Evolutionary conservation across 2,888 invertebrate genomes (phyloP).

Genomic region (Latrodectus hesperus): DNA sequence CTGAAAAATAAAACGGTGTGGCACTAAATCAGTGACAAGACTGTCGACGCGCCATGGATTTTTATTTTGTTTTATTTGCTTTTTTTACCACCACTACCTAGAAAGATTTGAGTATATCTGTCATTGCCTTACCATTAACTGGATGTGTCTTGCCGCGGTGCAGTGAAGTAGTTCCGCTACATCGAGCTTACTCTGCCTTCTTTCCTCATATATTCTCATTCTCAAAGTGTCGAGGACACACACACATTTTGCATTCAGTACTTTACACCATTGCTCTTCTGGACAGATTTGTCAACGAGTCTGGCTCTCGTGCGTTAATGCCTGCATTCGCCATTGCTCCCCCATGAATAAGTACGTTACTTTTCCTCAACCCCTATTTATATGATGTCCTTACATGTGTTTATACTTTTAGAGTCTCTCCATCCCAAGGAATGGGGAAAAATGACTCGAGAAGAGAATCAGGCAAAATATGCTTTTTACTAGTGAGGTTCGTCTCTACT

Average conservation of each 20-base stretch:
- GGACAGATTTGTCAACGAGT: slow-evolving; percentile 55
- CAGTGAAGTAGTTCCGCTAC: slow-evolving; percentile 34
- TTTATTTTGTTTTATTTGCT: not conserved
- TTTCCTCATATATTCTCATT: slow-evolving; percentile 63
- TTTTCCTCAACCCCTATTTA: slow-evolving; percentile 14
- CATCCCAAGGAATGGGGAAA: slow-evolving; percentile 32
- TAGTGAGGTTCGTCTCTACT: slow-evolving; percentile 24
- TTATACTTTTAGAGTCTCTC: not conserved
- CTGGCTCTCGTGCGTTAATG: slow-evolving; percentile 32
- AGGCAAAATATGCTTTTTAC: slow-evolving; percentile 56
- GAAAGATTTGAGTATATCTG: slow-evolving; percentile 52
- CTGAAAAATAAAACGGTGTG: slow-evolving; percentile 23
- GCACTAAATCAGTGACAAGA: slow-evolving; percentile 11
- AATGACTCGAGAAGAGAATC: slow-evolving; percentile 40
- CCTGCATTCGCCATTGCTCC: slow-evolving; percentile 1
- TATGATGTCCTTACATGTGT: not conserved
- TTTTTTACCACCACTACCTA: slow-evolving; percentile 9
- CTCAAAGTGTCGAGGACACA: slow-evolving; percentile 41
- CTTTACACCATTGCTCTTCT: slow-evolving; percentile 59
- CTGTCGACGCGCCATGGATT: not conserved
- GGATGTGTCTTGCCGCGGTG: slow-evolving; percentile 17
- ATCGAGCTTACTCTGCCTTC: slow-evolving; percentile 35
- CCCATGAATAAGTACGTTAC: slow-evolving; percentile 7
- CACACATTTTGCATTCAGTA: slow-evolving; percentile 54
- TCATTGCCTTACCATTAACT: slow-evolving; percentile 56